phyloP scores from a whole-genome alignment of 2,888 invertebrate genomes.

The Nomada fucata region DNA sequence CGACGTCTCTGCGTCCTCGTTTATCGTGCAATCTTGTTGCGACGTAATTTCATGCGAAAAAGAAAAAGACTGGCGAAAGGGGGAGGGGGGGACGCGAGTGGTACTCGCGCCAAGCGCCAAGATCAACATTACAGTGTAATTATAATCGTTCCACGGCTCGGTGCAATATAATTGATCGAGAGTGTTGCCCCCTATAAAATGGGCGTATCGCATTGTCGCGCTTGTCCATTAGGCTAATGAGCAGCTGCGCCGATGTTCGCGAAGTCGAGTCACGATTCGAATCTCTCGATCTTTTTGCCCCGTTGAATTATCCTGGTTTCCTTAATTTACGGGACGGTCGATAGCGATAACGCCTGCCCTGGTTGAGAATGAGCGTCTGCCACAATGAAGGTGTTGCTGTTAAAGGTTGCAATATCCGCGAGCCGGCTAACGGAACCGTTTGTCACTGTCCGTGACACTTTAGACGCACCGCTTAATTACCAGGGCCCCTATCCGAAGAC shows the following conservation, averaged over 20 bases:
- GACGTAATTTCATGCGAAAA: not conserved
- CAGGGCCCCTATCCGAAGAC: not conserved
- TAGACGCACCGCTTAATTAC: not conserved
- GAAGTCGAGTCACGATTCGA: slow-evolving; percentile 42
- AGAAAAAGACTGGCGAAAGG: not conserved
- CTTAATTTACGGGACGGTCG: slow-evolving; percentile 15
- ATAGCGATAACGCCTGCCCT: not conserved
- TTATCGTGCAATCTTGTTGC: not conserved
- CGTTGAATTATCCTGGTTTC: slow-evolving; percentile 25
- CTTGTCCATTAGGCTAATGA: slow-evolving; percentile 69
- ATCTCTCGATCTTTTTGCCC: not conserved
- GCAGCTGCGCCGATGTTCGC: slow-evolving; percentile 37
- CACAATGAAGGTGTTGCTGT: not conserved
- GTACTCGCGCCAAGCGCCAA: not conserved
- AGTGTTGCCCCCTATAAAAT: slow-evolving; percentile 51
- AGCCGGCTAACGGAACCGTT: not conserved
- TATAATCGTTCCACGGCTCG: not conserved
- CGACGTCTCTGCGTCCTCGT: not conserved
- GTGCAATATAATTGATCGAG: slow-evolving; percentile 31
- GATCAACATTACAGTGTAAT: slow-evolving; percentile 23
- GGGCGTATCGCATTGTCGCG: slow-evolving; percentile 57
- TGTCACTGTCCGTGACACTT: not conserved
- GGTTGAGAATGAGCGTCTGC: not conserved
- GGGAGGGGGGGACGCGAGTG: no score
- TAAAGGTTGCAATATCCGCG: not conserved